Conservation (phyloP, 2,797 vertebrate genomes). For the Dryobates pubescens region DNA sequence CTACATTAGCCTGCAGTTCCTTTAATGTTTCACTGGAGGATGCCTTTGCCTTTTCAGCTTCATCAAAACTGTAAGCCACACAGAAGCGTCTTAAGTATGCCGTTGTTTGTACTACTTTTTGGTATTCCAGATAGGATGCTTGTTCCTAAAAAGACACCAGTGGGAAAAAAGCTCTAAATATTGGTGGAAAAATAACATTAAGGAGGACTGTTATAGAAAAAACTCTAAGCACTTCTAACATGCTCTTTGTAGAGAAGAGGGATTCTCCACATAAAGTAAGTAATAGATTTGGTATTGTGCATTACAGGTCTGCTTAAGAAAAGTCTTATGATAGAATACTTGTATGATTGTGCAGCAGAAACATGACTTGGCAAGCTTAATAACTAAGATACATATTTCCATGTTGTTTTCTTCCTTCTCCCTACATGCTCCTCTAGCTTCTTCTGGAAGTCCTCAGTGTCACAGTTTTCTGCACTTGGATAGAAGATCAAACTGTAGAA, state of each 20-base stretch:
- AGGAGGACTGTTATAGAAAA: background rate
- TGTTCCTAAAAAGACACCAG: constrained; percentile 81
- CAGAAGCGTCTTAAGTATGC: constrained; percentile 88
- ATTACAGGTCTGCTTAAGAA: background rate
- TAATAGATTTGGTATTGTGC: background rate
- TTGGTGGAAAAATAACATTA: background rate
- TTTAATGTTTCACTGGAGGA: constrained; percentile 83
- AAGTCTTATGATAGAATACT: background rate
- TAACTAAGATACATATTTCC: background rate
- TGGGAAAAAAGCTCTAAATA: background rate
- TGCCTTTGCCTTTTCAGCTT: constrained; percentile 88
- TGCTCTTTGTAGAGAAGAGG: background rate
- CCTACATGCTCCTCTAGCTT: background rate
- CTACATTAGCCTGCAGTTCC: constrained; percentile 82
- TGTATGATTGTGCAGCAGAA: background rate
- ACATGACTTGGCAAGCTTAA: background rate
- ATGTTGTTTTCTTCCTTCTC: background rate
- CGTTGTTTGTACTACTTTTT: constrained; percentile 88
- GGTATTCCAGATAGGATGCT: constrained; percentile 91
- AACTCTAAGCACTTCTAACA: background rate
- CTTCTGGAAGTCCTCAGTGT: background rate
- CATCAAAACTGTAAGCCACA: constrained; percentile 88
- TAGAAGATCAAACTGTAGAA: background rate
- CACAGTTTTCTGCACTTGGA: background rate
- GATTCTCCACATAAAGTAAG: background rate